A percentile compares a stretch with the other conserved stretches of the same genome.
Evolutionary conservation across 2,888 invertebrate species (phyloP).

Genomic region (Keiferia lycopersicella): DNA sequence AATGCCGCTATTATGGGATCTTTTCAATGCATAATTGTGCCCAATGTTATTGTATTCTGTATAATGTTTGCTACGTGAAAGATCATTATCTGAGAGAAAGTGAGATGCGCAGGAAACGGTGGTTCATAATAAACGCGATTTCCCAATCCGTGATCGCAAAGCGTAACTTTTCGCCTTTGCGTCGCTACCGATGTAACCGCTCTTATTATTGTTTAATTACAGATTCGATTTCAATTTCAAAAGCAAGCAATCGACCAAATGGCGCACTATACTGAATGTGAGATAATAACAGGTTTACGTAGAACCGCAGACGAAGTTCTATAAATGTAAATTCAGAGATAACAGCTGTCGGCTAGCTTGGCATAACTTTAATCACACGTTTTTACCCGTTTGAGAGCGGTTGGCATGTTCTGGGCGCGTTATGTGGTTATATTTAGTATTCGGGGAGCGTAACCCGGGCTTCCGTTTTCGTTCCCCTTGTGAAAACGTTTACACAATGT

Average conservation of each 20-base stretch:
- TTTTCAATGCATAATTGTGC: constrained; percentile 24
- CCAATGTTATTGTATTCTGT: constrained; percentile 24
- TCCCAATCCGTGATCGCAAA: constrained; percentile 41
- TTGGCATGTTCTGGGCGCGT: constrained; percentile 21
- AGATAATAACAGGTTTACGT: constrained; percentile 17
- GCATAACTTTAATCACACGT: constrained; percentile 16
- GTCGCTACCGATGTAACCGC: constrained; percentile 11
- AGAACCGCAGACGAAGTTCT: constrained; percentile 14
- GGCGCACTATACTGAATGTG: neutral
- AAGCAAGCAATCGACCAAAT: constrained; percentile 6
- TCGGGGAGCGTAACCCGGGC: constrained; percentile 66
- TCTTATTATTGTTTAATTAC: constrained; percentile 32
- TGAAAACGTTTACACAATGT: constrained; percentile 75
- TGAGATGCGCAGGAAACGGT: constrained; percentile 43
- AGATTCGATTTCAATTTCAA: constrained; percentile 25
- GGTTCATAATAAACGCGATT: constrained; percentile 43
- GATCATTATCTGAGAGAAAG: constrained; percentile 46
- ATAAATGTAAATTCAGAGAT: constrained; percentile 16
- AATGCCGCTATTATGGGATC: neutral
- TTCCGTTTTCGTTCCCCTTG: constrained; percentile 70
- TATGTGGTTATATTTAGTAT: constrained; percentile 54
- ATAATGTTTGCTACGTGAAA: constrained; percentile 23
- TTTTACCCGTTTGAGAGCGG: constrained; percentile 20
- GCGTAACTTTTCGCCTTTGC: constrained; percentile 34
- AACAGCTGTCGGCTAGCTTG: constrained; percentile 8